Evolutionary conservation across 2,888 invertebrate genomes (phyloP).

Genomic region (Spicauda simplicius): DNA sequence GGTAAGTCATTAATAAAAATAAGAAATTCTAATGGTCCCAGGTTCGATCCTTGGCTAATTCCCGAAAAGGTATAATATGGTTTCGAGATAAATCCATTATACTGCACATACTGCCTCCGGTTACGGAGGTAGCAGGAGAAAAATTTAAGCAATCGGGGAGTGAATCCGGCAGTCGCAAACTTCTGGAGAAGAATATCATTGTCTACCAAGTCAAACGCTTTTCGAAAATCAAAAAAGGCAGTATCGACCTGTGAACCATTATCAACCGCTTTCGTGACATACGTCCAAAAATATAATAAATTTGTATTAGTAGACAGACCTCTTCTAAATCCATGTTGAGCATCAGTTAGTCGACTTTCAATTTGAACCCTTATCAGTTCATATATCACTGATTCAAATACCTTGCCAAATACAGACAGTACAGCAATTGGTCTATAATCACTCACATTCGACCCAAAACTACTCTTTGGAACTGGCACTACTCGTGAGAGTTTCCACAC

Average conservation of each 20-base stretch:
- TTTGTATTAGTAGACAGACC: neutral
- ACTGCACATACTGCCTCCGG: too few relatives aligned
- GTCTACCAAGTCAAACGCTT: neutral
- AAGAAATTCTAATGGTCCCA: too few relatives aligned
- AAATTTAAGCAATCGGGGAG: too few relatives aligned
- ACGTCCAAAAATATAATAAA: constrained; percentile 3
- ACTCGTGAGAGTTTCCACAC: too few relatives aligned
- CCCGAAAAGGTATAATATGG: too few relatives aligned
- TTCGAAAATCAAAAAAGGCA: neutral
- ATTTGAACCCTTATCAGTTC: neutral
- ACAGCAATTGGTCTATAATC: neutral
- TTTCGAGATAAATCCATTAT: too few relatives aligned
- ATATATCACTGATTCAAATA: constrained; percentile 3
- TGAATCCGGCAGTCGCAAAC: too few relatives aligned
- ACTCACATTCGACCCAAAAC: too few relatives aligned
- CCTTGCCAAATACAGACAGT: constrained; percentile 11
- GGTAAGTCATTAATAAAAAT: too few relatives aligned
- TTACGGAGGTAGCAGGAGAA: too few relatives aligned
- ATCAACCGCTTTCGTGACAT: neutral
- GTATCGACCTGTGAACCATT: neutral
- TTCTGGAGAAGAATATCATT: neutral
- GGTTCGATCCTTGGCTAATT: too few relatives aligned
- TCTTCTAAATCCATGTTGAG: constrained; percentile 4
- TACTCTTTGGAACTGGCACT: too few relatives aligned
- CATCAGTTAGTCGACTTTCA: neutral